Base-by-base conservation (phyloP, 2,113 vertebrate genomes). In the Eubucco bourcierii region DNA sequence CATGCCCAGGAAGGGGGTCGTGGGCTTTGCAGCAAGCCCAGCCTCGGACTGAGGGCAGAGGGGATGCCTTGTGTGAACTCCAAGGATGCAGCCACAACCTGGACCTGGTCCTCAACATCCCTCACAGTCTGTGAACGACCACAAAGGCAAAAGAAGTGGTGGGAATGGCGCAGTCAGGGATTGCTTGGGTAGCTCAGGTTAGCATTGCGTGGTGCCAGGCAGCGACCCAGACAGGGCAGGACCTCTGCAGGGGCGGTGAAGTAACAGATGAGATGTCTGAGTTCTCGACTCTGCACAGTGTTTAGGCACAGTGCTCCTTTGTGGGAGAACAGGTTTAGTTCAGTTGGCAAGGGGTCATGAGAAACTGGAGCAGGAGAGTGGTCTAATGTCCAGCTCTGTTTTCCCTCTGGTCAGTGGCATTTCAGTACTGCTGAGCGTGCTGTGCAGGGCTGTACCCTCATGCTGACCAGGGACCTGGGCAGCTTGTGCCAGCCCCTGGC, bases 1-100 rank as follows among this genome's bases (percentile, higher is more conserved):
- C 75, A 53, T 92, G n/a, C 29, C 20, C 0, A 0, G 64, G 20
- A 71, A 52, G 41, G 34, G 2, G 2, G 46, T 25, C 39, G 28
- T 0, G 3, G 12, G 37, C 39, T 73, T 1, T 4, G 80, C 56
- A 71, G 46, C 55, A 14, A 37, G 58, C 71, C 55, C 16, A 37
- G 58, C 71, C 31, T 58, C 0, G 78, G 18, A 65, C 13, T 0
- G 0, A n/a, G 68, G 34, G 10, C 28, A 41, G 34, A 24, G 59
- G 5, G 10, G 68, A 18, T 15, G 8, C 53, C 20, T 67, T 60
- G 12, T 23, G 20, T 10, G 0, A n/a, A 8, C 14, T 66, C 0
- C 0, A 37, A 80, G 47, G 11, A 47, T 66, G 46, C 29, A 56
- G 65, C 15, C 41, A n/a, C 63, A 83, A 61, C 24, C 24, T n/a